Evolutionary conservation across 1,140 invertebrate species (phyloP), one percentile per base, ranked within the genome.

Genomic region (Neuroterus valhalla): DNA sequence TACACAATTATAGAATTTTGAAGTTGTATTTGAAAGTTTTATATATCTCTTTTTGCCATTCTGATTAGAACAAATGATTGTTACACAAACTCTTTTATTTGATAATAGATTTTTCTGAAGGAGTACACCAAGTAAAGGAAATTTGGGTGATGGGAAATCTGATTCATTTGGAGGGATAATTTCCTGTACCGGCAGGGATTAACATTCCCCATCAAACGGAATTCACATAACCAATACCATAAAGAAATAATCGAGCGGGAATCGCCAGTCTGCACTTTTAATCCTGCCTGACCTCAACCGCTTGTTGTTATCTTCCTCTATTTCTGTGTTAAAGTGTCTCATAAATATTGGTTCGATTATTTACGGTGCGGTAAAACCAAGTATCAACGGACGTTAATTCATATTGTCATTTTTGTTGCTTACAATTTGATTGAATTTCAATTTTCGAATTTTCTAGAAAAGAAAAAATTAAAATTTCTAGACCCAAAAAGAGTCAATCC

Each of bases 211-310:
- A 21, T 23, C 23, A 11, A 55, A 23, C 21, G 21, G 50, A 55
- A 55, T 52, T 4, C 48, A 52, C 48, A 52, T 52, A 19, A 67
- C 68, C 50, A 6, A 42, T 66, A 48, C 17, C 50, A 72, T n/a
- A 46, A 55, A 71, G 66, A 71, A 23, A 68, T 75, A 77, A 77
- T 75, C 72, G 72, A 75, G 72, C 48, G 70, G 62, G 55, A 78
- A 71, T 71, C 71, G 66, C 46, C 70, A 75, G 73, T 69, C 73
- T 71, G 69, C 68, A 68, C 42, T 70, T 75, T 78, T 78, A 75
- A 78, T 75, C 68, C 26, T 15, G 31, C 12, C 48, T n/a, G 43
- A 48, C 31, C 44, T 70, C 45, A 55, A 21, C 10, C 48, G 5
- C 46, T 50, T 45, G 15, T 10, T 17, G 15, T 31, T 66, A 66